Percentiles rank a stretch among this genome's conserved stretches.
These are phyloP conservation scores for Apocrypta bakeri DNA, from an alignment of 1,140 invertebrate species.

Conservation along the genomic window DNA sequence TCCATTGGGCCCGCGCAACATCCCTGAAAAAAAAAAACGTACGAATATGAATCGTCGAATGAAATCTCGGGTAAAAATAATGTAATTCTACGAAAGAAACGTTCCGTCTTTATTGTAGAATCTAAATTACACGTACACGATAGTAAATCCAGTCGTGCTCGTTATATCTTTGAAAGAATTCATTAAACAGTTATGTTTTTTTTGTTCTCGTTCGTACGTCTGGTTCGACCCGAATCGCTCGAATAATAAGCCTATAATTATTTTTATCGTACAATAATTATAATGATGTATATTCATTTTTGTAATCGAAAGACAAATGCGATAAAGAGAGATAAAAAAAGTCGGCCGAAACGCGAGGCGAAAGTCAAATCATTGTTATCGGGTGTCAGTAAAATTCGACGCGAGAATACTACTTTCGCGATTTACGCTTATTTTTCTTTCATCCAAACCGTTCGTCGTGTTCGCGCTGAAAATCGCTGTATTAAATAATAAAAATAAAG, in stretches of 20 bases:
- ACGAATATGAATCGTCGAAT: too few species aligned
- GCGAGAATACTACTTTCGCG: neutral
- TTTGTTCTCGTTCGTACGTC: too few species aligned
- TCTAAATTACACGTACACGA: too few species aligned
- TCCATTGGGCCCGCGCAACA: conserved; percentile 79
- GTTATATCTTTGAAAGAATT: too few species aligned
- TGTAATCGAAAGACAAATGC: conserved; percentile 11
- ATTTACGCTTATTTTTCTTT: neutral
- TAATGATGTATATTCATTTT: conserved; percentile 1
- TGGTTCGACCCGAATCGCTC: too few species aligned
- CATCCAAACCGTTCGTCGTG: too few species aligned
- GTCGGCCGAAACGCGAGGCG: neutral
- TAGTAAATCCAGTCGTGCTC: too few species aligned
- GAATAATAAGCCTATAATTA: neutral
- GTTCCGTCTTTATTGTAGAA: too few species aligned
- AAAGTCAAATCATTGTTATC: conserved; percentile 22
- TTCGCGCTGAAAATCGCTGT: neutral
- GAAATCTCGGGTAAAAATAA: too few species aligned
- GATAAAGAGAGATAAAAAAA: conserved; percentile 34
- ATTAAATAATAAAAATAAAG: neutral
- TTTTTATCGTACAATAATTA: conserved; percentile 17
- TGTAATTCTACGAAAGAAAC: too few species aligned
- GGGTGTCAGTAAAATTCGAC: conserved; percentile 7
- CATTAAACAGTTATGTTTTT: too few species aligned
- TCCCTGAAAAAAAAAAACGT: conserved; percentile 72